These are phyloP conservation scores for Araneus ventricosus DNA, from an alignment of 1,140 invertebrate genomes.

Conservation along the genomic window DNA sequence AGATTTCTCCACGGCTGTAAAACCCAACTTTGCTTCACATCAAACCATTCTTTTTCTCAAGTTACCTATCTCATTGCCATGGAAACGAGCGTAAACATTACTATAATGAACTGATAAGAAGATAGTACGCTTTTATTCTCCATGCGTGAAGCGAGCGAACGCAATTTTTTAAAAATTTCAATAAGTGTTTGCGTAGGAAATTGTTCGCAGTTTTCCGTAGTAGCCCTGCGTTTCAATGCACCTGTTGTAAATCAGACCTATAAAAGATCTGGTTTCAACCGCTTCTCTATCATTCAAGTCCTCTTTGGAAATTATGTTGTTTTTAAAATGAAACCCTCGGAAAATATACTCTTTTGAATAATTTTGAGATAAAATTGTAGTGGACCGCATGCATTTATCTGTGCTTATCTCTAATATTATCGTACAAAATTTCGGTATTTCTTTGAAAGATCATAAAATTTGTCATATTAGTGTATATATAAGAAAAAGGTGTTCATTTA, in stretches of 20 bases:
- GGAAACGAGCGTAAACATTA: conserved; percentile 22
- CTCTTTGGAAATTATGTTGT: not conserved
- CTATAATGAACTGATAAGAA: conserved; percentile 14
- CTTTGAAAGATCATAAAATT: too few species aligned
- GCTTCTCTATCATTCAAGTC: not conserved
- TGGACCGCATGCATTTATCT: too few species aligned
- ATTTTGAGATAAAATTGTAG: too few species aligned
- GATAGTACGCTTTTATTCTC: not conserved
- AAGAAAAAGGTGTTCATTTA: too few species aligned
- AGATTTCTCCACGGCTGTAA: not conserved
- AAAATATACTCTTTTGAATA: too few species aligned
- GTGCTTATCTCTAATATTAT: too few species aligned
- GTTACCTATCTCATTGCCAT: not conserved
- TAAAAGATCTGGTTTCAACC: not conserved
- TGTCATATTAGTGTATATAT: too few species aligned
- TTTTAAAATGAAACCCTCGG: not conserved
- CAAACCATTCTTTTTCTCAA: not conserved
- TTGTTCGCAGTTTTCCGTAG: not conserved
- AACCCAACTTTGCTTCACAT: not conserved
- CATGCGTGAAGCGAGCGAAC: not conserved
- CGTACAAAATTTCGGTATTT: too few species aligned
- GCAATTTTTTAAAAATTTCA: not conserved
- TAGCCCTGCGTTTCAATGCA: not conserved
- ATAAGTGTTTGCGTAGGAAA: conserved; percentile 12
- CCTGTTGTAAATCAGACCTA: conserved; percentile 26